Conservation (phyloP, 2,888 invertebrate species). For the Prosapia bicincta region DNA sequence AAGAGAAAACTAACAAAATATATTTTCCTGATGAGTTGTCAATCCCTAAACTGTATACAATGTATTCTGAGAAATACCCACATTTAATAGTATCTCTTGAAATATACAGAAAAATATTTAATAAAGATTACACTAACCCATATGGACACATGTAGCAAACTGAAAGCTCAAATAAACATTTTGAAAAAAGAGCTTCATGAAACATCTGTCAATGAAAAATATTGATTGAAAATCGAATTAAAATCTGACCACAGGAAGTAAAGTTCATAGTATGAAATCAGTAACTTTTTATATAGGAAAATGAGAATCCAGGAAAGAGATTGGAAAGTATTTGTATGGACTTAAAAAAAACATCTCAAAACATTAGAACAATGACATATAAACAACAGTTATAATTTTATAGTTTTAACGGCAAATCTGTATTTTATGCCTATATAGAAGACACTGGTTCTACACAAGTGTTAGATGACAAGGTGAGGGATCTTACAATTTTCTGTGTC, state of each 20-base stretch:
- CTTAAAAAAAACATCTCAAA: slow-evolving; percentile 14
- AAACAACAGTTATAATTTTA: slow-evolving; percentile 14
- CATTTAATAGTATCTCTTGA: slow-evolving; percentile 2
- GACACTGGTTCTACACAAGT: neutral
- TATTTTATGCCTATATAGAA: slow-evolving; percentile 2
- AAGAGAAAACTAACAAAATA: slow-evolving; percentile 1
- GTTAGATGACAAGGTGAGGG: neutral
- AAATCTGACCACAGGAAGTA: slow-evolving; percentile 8
- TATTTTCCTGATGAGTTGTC: slow-evolving; percentile 17
- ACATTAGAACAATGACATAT: slow-evolving; percentile 18
- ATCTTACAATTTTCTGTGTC: slow-evolving; percentile 12
- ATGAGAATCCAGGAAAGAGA: neutral
- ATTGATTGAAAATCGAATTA: slow-evolving; percentile 8
- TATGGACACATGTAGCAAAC: slow-evolving; percentile 6
- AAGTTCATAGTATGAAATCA: neutral
- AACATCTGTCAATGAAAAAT: neutral
- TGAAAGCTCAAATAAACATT: neutral
- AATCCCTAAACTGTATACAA: slow-evolving; percentile 4
- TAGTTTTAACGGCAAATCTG: neutral
- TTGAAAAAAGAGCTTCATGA: neutral
- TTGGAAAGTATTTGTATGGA: slow-evolving; percentile 6
- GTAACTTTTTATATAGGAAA: slow-evolving; percentile 10
- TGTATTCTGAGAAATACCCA: slow-evolving; percentile 9
- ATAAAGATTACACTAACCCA: slow-evolving; percentile 5
- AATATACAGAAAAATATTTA: slow-evolving; percentile 14